phyloP scores from a whole-genome alignment of 23 tunicate genomes.

The Aplidium turbinatum region DNA sequence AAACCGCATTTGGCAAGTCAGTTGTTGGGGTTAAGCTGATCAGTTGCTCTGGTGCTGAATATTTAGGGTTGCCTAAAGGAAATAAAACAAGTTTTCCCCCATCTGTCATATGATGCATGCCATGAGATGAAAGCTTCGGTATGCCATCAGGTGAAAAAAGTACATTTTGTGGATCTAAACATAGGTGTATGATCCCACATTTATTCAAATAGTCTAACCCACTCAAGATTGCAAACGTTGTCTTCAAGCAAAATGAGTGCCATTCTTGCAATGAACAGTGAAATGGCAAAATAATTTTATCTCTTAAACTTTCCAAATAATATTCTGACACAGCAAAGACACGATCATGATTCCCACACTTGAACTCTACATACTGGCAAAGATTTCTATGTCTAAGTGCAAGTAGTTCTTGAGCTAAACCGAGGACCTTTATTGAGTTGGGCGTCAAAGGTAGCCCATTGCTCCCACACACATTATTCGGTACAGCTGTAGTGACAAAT shows the following conservation, averaged over 20 bases:
- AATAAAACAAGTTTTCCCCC: conserved; percentile 54
- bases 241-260: conserved; percentile 31
- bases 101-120: conserved; percentile 84
- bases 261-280: conserved; percentile 14
- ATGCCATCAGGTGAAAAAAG: conserved; percentile 29
- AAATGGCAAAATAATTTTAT: conserved; percentile 13
- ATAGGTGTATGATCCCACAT: conserved; percentile 39
- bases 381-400: conserved; percentile 72
- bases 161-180: conserved; percentile 66
- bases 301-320: conserved; percentile 27
- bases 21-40: conserved; percentile 8
- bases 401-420: conserved; percentile 58
- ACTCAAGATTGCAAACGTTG: conserved; percentile 35
- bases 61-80: conserved; percentile 58
- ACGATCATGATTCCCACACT: conserved; percentile 69
- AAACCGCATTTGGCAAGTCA: not conserved
- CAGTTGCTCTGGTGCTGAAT: conserved; percentile 75
- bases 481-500: conserved; percentile 70
- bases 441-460: conserved; percentile 93
- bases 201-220: conserved; percentile 57
- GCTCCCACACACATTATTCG: conserved; percentile 88
- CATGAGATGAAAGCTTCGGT: conserved; percentile 61
- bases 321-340: conserved; percentile 81
- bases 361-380: conserved; percentile 75
- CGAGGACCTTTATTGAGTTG: conserved; percentile 77